A percentile compares a stretch with the other conserved stretches of the same genome.
phyloP scores from a whole-genome alignment of 1,140 invertebrate genomes.

The Bombus fervidus region DNA sequence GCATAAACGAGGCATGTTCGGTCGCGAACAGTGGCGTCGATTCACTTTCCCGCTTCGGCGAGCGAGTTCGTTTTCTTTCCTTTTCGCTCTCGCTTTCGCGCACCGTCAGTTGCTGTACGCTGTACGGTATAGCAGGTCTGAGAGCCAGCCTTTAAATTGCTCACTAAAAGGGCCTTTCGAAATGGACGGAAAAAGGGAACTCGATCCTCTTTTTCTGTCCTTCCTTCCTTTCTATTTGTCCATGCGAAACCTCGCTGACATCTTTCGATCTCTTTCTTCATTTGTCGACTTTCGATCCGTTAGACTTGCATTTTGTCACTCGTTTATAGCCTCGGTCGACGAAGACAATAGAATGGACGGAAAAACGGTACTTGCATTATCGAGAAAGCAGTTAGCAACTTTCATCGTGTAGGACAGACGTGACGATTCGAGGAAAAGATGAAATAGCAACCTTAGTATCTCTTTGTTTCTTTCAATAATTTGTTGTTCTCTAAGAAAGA shows the following conservation, averaged over 20 bases:
- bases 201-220: not conserved
- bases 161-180: constrained; percentile 32
- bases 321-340: not conserved
- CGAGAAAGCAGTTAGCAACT: too few relatives aligned
- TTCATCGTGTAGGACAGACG: too few relatives aligned
- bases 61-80: constrained; percentile 33
- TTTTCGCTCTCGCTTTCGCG: constrained; percentile 36
- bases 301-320: not conserved
- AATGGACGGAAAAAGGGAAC: constrained; percentile 7
- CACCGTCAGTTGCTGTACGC: constrained; percentile 9
- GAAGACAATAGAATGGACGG: too few relatives aligned
- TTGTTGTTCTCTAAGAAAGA: too few relatives aligned
- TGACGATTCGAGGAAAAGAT: too few relatives aligned
- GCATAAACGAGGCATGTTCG: not conserved
- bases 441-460: too few relatives aligned
- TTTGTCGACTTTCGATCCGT: not conserved
- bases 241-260: not conserved
- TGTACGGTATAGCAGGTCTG: constrained; percentile 17
- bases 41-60: constrained; percentile 34
- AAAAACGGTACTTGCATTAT: too few relatives aligned
- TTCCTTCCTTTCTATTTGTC: not conserved
- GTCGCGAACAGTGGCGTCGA: not conserved
- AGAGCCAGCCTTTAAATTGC: constrained; percentile 19
- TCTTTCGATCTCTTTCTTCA: not conserved
- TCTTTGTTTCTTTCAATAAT: too few relatives aligned